Evolutionary conservation across 2,888 invertebrate genomes (phyloP).

Genomic region (Sisyra nigra): DNA sequence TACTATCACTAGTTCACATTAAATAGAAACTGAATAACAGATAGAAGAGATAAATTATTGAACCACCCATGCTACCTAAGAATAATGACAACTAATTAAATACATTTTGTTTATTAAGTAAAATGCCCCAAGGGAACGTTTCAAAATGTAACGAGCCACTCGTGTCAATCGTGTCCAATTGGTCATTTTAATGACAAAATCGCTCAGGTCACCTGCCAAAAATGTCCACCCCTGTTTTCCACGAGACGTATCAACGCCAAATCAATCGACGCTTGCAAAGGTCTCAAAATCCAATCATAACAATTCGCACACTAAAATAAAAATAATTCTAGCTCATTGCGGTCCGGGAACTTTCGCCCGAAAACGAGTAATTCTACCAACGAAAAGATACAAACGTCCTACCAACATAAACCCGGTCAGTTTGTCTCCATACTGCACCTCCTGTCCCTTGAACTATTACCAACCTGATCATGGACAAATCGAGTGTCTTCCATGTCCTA

Average conservation of each 20-base stretch:
- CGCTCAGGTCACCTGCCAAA: conserved; percentile 34
- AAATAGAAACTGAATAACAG: too few species aligned
- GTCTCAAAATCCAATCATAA: too few species aligned
- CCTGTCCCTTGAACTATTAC: conserved; percentile 40
- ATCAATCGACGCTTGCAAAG: conserved; percentile 33
- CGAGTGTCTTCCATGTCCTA: conserved; percentile 38
- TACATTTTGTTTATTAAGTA: conserved; percentile 27
- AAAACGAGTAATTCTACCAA: conserved; percentile 19
- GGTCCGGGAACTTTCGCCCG: conserved; percentile 33
- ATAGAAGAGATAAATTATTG: too few species aligned
- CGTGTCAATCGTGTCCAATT: conserved; percentile 39
- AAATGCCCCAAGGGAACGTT: conserved; percentile 48
- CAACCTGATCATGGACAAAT: conserved; percentile 39
- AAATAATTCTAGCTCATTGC: conserved; percentile 36
- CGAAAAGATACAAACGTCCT: conserved; percentile 16
- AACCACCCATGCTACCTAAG: too few species aligned
- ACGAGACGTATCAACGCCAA: conserved; percentile 34
- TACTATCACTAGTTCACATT: too few species aligned
- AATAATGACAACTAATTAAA: too few species aligned
- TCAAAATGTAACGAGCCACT: conserved; percentile 32
- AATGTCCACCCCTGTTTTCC: conserved; percentile 39
- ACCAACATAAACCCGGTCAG: conserved; percentile 24
- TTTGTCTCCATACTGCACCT: conserved; percentile 34
- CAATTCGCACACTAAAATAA: too few species aligned
- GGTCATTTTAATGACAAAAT: conserved; percentile 40